Conservation (phyloP, 2,113 vertebrate genomes). For the Vimba vimba region DNA sequence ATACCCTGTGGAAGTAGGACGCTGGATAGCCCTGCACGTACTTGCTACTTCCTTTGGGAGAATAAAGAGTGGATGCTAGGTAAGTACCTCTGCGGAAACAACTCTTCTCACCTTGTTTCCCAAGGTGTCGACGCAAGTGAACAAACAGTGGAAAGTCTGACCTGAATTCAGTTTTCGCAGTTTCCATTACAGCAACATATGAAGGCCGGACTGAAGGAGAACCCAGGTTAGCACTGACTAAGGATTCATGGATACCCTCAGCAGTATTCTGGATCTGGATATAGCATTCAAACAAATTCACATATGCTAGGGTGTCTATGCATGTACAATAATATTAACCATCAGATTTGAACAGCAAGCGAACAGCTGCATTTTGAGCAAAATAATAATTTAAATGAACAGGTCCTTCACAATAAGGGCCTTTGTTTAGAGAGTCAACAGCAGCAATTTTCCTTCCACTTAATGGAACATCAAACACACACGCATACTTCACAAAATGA, state of each 20-base stretch:
- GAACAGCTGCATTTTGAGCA: conserved; percentile 5
- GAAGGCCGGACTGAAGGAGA: not conserved
- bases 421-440: conserved; percentile 20
- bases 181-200: not conserved
- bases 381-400: conserved; percentile 16
- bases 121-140: not conserved
- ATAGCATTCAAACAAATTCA: not conserved
- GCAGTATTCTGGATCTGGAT: not conserved
- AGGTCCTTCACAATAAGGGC: conserved; percentile 12
- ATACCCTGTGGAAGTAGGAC: conserved; percentile 45
- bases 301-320: not conserved
- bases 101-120: conserved; percentile 10
- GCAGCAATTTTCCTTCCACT: conserved; percentile 31
- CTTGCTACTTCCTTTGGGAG: conserved; percentile 27
- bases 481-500: not conserved
- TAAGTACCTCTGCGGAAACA: conserved; percentile 17
- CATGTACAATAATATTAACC: not conserved
- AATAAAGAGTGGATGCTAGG: not conserved
- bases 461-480: not conserved
- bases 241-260: not conserved
- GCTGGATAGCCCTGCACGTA: conserved; percentile 9
- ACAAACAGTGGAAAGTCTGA: conserved; percentile 14
- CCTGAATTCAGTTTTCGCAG: conserved; percentile 19
- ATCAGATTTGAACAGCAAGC: not conserved
- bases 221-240: not conserved